Base-by-base conservation (phyloP, 1,140 invertebrate species). In the Drosophila sucinea region DNA sequence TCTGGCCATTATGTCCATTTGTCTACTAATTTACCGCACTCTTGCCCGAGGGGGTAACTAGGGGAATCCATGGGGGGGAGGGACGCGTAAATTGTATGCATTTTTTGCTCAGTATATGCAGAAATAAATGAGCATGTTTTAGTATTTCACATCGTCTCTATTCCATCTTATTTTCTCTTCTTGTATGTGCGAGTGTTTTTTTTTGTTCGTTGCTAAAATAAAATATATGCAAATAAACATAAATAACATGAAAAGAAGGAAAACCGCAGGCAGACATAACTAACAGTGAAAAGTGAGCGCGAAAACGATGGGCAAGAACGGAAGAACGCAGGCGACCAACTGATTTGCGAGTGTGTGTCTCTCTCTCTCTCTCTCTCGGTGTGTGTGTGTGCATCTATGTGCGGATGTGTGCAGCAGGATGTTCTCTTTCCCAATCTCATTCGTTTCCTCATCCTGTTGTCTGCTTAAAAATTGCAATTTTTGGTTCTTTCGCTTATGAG, bases 201-300 rank as follows among this genome's bases (percentile, higher is more conserved):
- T 40, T 38, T 10, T 38, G 10, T 38, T 64, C 60, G 30, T 56
- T 47, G 66, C 55, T 62, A 64, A 77, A 70, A 72, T 63, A 80
- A 76, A 79, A 73, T 73, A 65, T 67, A 79, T 79, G 77, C 67
- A 77, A 81, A 86, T 76, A 73, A 79, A 73, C 79, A 76, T 87
- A 86, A 87, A 86, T 87, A 86, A 87, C 76, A 67, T 71, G 69
- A 63, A 86, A 82, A 79, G 83, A 76, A 79, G 73, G 40, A 76
- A 77, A 81, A 32, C 83, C 79, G 84, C 82, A 73, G 82, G 75
- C 82, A 82, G 79, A 86, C 76, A 87, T 87, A 86, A 87, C 82
- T 87, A 86, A 87, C 79, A 82, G 71, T 86, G 82, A 85, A 78
- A 84, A 81, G 81, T 81, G 71, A 81, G 82, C 73, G 76, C 44